Conservation (phyloP, 2,888 invertebrate species). For the Epiperipatus broadwayi region DNA sequence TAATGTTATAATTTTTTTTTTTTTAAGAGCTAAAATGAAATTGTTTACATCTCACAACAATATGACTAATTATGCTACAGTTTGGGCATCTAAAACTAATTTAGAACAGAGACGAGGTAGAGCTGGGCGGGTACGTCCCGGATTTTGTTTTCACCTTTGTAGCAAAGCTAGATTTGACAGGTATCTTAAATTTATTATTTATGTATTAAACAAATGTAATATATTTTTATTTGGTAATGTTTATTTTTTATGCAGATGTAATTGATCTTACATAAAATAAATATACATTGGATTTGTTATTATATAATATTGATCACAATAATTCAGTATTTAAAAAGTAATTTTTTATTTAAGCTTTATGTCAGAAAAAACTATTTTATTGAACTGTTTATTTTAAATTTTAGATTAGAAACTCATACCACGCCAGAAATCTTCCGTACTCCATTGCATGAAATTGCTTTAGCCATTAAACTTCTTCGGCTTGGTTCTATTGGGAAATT, state of each 20-base stretch:
- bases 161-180: slow-evolving; percentile 32
- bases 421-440: slow-evolving; percentile 96
- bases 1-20: slow-evolving; percentile 8
- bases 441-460: slow-evolving; percentile 78
- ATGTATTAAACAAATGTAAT: not conserved
- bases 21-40: slow-evolving; percentile 63
- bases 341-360: slow-evolving; percentile 24
- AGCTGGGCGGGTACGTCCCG: slow-evolving; percentile 82
- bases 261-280: too few species aligned
- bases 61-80: slow-evolving; percentile 93
- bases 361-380: too few species aligned
- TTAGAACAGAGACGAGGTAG: slow-evolving; percentile 83
- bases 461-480: slow-evolving; percentile 70
- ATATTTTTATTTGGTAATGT: too few species aligned
- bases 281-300: too few species aligned
- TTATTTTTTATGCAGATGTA: too few species aligned
- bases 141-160: slow-evolving; percentile 82
- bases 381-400: slow-evolving; percentile 14
- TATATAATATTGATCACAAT: not conserved
- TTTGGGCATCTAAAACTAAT: slow-evolving; percentile 73
- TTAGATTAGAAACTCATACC: slow-evolving; percentile 46
- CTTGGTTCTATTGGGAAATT: slow-evolving; percentile 84
- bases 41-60: slow-evolving; percentile 95
- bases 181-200: slow-evolving; percentile 17
- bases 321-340: not conserved